Conservation (phyloP, 2,888 invertebrate species). For the Pandemis corylana region DNA sequence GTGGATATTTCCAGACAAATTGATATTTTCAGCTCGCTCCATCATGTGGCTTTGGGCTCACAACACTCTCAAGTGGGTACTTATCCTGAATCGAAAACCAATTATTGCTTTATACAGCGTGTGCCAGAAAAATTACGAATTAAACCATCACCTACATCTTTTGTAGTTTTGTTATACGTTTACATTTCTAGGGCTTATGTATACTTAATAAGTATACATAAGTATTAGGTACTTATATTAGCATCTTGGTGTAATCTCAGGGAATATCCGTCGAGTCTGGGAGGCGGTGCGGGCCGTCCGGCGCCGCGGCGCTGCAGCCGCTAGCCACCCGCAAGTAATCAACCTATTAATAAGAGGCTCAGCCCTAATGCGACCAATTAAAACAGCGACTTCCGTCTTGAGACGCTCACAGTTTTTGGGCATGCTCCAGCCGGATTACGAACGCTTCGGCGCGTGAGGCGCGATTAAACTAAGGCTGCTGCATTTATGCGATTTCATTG, state of each 20-base stretch:
- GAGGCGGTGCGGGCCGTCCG: conserved; percentile 28
- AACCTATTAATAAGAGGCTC: conserved; percentile 83
- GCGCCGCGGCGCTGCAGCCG: conserved; percentile 46
- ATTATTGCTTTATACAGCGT: conserved; percentile 30
- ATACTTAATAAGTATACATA: too few relatives aligned
- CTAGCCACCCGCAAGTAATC: conserved; percentile 79
- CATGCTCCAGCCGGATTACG: conserved; percentile 78
- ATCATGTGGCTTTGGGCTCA: conserved; percentile 71
- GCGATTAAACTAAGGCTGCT: conserved; percentile 46
- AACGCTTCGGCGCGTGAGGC: conserved; percentile 68
- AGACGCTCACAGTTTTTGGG: conserved; percentile 83
- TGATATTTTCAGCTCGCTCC: conserved; percentile 74
- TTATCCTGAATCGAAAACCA: conserved; percentile 32
- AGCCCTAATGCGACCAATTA: conserved; percentile 82
- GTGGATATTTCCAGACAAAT: conserved; percentile 75
- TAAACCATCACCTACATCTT: background rate
- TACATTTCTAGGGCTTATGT: background rate
- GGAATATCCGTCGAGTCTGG: conserved; percentile 18
- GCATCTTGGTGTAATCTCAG: conserved; percentile 29
- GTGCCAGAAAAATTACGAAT: conserved; percentile 2
- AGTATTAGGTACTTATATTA: background rate
- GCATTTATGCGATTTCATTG: conserved; percentile 32
- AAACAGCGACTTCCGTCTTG: conserved; percentile 79
- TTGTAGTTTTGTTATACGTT: background rate
- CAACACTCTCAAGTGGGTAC: conserved; percentile 70